phyloP scores from a whole-genome alignment of 2,113 vertebrate genomes.

The Ivindomyrus marchei region DNA sequence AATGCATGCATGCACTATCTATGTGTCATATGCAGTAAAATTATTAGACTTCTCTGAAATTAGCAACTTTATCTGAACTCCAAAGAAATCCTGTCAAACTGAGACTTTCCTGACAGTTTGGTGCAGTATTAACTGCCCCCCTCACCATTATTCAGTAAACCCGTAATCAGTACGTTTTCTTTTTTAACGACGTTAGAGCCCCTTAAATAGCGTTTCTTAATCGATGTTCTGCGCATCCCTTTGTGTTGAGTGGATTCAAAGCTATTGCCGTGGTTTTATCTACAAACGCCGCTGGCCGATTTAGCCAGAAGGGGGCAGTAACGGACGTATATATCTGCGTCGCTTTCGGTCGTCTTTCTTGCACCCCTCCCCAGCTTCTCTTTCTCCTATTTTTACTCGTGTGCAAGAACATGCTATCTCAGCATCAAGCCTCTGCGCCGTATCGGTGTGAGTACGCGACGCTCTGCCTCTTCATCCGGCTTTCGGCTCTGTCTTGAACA shows the following conservation, averaged over 20 bases:
- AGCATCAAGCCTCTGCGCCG: slow-evolving; percentile 25
- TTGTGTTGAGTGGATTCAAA: background rate
- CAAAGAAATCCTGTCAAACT: background rate
- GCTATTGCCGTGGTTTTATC: background rate
- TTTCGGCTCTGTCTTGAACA: slow-evolving; percentile 12
- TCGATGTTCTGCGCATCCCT: background rate
- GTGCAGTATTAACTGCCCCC: background rate
- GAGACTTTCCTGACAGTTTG: background rate
- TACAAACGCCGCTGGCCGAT: background rate
- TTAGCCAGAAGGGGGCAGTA: slow-evolving; percentile 35
- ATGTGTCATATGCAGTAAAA: background rate
- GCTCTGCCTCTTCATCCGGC: slow-evolving; percentile 18
- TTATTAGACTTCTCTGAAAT: background rate
- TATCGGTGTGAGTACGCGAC: slow-evolving; percentile 23
- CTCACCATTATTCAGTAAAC: background rate
- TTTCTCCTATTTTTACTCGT: background rate
- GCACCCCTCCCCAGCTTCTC: slow-evolving; percentile 4
- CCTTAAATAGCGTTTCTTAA: background rate
- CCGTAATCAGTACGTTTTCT: background rate
- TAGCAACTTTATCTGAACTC: background rate
- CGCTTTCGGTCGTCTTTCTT: background rate
- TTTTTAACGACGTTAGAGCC: background rate
- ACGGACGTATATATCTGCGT: slow-evolving; percentile 17
- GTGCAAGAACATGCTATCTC: slow-evolving; percentile 16
- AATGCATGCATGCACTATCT: background rate